Conservation (phyloP, 2,113 vertebrate species). For the Xenopus laevis region DNA sequence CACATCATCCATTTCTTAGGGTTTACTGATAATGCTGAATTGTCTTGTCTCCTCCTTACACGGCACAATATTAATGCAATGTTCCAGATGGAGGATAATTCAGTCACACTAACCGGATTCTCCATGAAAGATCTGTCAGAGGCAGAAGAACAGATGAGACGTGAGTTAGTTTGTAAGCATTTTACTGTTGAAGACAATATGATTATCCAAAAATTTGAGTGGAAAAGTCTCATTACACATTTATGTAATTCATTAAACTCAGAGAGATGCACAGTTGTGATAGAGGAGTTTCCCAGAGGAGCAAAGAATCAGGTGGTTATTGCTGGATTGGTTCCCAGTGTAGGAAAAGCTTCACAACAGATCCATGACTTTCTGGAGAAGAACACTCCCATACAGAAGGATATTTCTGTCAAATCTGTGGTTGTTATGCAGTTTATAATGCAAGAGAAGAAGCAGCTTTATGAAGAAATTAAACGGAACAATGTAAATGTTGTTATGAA, state of each 20-base stretch:
- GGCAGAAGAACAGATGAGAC: conserved; percentile 63
- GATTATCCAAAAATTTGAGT: conserved; percentile 57
- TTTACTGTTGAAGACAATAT: conserved; percentile 60
- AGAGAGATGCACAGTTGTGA: conserved; percentile 45
- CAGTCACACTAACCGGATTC: conserved; percentile 58
- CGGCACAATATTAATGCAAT: conserved; percentile 61
- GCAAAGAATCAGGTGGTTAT: conserved; percentile 58
- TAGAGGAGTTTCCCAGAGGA: conserved; percentile 41
- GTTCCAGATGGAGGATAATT: conserved; percentile 57
- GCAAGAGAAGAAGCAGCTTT: conserved; percentile 25
- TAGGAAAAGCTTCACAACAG: conserved; percentile 48
- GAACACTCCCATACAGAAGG: conserved; percentile 59
- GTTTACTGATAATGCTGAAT: conserved; percentile 51
- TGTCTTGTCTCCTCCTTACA: conserved; percentile 64
- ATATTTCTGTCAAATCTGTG: conserved; percentile 47
- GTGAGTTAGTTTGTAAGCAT: conserved; percentile 51
- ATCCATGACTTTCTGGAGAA: conserved; percentile 65
- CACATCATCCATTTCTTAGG: conserved; percentile 64
- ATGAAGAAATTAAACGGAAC: conserved; percentile 42
- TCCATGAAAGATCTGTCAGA: conserved; percentile 54
- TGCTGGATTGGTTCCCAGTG: conserved; percentile 61
- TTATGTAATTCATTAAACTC: conserved; percentile 49
- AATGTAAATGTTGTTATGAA: conserved; percentile 56
- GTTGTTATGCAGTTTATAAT: conserved; percentile 61
- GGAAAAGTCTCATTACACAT: conserved; percentile 55